phyloP scores from a whole-genome alignment of 2,797 vertebrate genomes.

The Danio kyathit region DNA sequence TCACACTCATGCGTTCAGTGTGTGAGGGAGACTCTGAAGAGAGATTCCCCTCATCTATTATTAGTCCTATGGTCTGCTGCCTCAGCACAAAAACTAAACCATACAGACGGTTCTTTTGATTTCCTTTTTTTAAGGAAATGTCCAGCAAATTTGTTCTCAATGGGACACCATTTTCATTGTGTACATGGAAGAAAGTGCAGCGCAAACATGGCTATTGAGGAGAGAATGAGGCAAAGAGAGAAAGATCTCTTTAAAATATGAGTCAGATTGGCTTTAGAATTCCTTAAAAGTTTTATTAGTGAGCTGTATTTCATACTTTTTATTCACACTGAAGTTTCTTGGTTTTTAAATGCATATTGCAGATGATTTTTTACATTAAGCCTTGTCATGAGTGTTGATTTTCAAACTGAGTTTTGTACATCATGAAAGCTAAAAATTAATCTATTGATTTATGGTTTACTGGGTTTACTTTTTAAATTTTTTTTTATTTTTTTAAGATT shows the following conservation, averaged over 20 bases:
- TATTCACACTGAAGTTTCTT: too few relatives aligned
- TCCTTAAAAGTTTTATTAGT: too few relatives aligned
- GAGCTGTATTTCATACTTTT: too few relatives aligned
- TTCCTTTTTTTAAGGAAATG: constrained; percentile 76
- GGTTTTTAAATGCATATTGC: too few relatives aligned
- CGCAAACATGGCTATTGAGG: constrained; percentile 57
- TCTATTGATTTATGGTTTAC: too few relatives aligned
- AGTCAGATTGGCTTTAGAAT: background rate
- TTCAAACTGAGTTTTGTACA: too few relatives aligned
- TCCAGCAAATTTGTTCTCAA: constrained; percentile 77
- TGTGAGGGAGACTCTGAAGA: constrained; percentile 9
- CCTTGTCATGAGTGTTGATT: too few relatives aligned
- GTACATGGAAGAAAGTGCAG: constrained; percentile 75
- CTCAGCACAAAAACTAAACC: constrained; percentile 75
- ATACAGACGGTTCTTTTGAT: constrained; percentile 73
- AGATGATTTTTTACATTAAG: too few relatives aligned
- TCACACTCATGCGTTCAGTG: constrained; percentile 34
- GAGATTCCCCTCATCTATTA: constrained; percentile 37
- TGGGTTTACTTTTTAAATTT: too few relatives aligned
- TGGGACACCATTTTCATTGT: constrained; percentile 74
- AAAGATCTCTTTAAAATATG: background rate
- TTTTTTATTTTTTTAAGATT: too few relatives aligned
- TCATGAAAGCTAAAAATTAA: too few relatives aligned
- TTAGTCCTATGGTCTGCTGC: constrained; percentile 71
- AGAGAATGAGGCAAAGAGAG: background rate